Conservation (phyloP, 2,888 invertebrate genomes). For the Sesamia inferens region DNA sequence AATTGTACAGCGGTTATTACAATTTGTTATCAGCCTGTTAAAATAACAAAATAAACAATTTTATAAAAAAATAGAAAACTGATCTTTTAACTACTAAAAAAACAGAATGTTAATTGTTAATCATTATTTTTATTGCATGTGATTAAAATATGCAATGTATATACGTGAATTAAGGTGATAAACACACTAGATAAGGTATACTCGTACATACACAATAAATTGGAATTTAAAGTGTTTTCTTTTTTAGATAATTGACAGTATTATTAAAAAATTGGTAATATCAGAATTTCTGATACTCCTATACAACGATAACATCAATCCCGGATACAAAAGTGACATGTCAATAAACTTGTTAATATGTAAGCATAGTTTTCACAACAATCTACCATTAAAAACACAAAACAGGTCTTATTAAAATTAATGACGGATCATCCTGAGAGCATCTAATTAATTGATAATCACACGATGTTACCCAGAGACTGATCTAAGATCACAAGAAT, state of each 20-base stretch:
- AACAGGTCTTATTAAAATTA: conserved; percentile 32
- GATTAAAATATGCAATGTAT: background rate
- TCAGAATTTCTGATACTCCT: background rate
- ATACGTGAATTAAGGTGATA: background rate
- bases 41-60: no score
- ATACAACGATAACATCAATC: background rate
- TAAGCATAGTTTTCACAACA: background rate
- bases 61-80: no score
- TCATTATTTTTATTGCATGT: background rate
- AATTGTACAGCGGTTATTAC: no score
- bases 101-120: background rate
- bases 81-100: no score
- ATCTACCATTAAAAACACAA: conserved; percentile 1
- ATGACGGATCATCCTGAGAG: conserved; percentile 53
- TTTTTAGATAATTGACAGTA: background rate
- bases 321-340: conserved; percentile 12
- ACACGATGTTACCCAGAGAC: conserved; percentile 17
- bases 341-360: conserved; percentile 16
- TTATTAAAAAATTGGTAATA: no score
- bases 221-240: background rate
- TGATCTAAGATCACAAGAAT: conserved; percentile 32
- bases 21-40: no score
- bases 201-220: background rate
- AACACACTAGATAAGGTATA: background rate
- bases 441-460: conserved; percentile 40